Base-by-base conservation (phyloP, 2,113 vertebrate species). In the Pangasianodon hypophthalmus region DNA sequence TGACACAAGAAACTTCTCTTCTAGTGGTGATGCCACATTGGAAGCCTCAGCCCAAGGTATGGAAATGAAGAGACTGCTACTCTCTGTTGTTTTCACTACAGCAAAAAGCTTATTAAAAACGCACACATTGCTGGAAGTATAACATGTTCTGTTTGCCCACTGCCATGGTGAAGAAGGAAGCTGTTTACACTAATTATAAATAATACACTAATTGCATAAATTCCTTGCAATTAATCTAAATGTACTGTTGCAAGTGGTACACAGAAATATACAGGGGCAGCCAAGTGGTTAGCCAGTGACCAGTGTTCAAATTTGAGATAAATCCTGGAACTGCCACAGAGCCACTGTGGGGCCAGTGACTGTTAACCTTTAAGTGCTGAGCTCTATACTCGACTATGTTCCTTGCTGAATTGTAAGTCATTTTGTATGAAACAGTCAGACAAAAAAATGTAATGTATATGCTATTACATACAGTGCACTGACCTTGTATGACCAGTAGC, bases 101-200 rank as follows among this genome's bases (percentile, higher is more conserved):
- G n/a, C 50, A 50, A 71, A 71, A 86, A 52, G 14, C 44, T 21
- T 21, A 86, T 86, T 54, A 52, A 14, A 64, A 86, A n/a, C 18
- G 24, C 67, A 87, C 52, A 60, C 67, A 48, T 86, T 86, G 58
- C 29, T 69, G 46, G 54, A 83, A 83, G 44, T 83, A 83, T 83
- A 83, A 58, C 50, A 81, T 85, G 29, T 86, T 86, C 67, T 86
- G 85, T 54, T 71, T 71, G 64, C 67, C 67, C 67, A 73, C 84
- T 85, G 64, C 26, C 24, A 46, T 50, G 60, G 62, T 54, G 48
- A 73, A 54, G 67, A 86, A 37, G 48, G 48, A 86, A 67, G 84
- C 48, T 56, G 50, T 75, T 52, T 54, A 73, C 50, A 46, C 69
- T 87, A 75, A 73, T 87, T 75, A 75, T 75, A 54, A 87, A 87